A percentile compares a stretch with the other conserved stretches of the same genome.
phyloP scores from a whole-genome alignment of 2,888 invertebrate species.

The Drosophila monieri region DNA sequence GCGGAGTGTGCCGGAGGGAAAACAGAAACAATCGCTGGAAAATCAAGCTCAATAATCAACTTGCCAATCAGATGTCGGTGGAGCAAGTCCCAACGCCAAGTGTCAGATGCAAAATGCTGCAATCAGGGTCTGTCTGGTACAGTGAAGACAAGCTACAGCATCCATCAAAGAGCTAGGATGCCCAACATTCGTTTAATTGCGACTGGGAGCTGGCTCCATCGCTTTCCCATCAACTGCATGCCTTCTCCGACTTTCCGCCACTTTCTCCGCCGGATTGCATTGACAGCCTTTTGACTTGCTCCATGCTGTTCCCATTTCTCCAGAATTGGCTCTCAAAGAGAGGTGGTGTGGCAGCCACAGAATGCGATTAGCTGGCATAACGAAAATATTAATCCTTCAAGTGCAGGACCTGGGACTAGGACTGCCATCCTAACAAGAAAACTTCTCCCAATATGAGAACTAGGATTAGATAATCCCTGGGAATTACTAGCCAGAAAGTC shows the following conservation, averaged over 20 bases:
- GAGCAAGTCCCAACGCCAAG: slow-evolving; percentile 1
- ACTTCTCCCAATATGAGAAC: not conserved
- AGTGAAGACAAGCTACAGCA: not conserved
- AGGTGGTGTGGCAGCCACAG: not conserved
- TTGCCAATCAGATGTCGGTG: slow-evolving; percentile 19
- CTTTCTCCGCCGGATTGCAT: not conserved
- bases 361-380: not conserved
- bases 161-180: not conserved
- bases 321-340: not conserved
- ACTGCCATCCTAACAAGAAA: not conserved
- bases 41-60: slow-evolving; percentile 21
- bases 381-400: not conserved
- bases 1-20: not conserved
- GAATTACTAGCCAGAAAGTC: not conserved
- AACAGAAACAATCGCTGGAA: not conserved
- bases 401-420: not conserved
- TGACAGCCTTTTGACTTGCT: not conserved
- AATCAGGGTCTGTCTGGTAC: not conserved
- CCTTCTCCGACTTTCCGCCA: not conserved
- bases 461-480: not conserved
- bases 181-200: not conserved
- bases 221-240: not conserved
- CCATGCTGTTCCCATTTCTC: not conserved
- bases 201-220: not conserved
- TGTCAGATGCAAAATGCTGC: slow-evolving; percentile 17